A percentile compares a stretch with the other conserved stretches of the same genome.
Evolutionary conservation across 2,797 vertebrate species (phyloP).

Genomic region (Todus mexicanus): DNA sequence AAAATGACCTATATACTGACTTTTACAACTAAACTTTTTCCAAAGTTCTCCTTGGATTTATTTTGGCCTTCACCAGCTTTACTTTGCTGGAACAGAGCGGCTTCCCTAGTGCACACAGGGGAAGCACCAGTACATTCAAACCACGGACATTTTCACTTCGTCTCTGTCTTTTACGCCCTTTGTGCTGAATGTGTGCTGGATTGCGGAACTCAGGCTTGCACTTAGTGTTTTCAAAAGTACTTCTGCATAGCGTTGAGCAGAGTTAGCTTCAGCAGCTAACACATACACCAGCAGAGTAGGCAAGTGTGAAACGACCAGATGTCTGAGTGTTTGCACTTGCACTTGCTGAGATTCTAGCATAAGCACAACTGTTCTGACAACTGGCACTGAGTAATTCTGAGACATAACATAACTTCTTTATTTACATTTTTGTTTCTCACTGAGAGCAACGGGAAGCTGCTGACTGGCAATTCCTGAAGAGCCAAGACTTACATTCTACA

Average conservation of each 20-base stretch:
- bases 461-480: background rate
- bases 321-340: constrained; percentile 2
- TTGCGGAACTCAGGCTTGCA: background rate
- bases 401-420: background rate
- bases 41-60: background rate
- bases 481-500: background rate
- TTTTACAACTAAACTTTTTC: background rate
- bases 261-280: background rate
- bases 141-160: background rate
- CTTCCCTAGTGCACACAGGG: background rate
- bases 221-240: background rate
- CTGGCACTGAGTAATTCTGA: background rate
- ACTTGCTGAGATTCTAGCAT: background rate
- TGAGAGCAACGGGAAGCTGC: background rate
- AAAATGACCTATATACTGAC: background rate
- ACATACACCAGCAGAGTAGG: background rate
- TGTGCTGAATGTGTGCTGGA: background rate
- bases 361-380: constrained; percentile 54
- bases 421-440: background rate
- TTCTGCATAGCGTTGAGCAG: background rate
- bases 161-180: background rate
- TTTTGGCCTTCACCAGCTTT: background rate
- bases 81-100: background rate
- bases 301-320: constrained; percentile 14
- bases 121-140: background rate